Evolutionary conservation across 2,113 vertebrate genomes (phyloP).

Genomic region (Orthonyx spaldingii): DNA sequence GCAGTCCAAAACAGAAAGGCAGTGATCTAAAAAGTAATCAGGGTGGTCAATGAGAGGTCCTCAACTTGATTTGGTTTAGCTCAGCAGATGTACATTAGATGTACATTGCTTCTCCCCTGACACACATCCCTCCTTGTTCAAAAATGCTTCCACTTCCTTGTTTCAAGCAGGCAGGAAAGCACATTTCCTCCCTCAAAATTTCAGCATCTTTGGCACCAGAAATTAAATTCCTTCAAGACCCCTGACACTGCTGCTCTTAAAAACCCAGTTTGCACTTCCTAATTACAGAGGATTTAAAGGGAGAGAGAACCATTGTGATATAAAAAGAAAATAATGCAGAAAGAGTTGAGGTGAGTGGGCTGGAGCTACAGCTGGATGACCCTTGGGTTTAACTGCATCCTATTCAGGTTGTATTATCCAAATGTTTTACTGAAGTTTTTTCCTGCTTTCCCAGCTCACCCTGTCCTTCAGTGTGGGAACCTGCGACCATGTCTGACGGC

Average conservation of each 20-base stretch:
- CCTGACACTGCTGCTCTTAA: background rate
- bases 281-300: background rate
- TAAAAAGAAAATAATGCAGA: background rate
- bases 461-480: background rate
- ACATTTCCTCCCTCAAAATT: background rate
- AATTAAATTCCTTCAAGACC: background rate
- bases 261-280: background rate
- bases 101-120: background rate
- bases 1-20: background rate
- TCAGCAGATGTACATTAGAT: background rate
- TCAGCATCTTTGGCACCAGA: background rate
- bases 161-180: background rate
- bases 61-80: background rate
- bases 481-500: background rate
- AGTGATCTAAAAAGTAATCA: background rate
- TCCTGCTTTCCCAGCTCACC: background rate
- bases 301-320: background rate
- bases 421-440: background rate
- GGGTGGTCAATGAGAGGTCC: background rate
- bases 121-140: background rate
- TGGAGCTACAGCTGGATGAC: background rate
- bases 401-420: background rate
- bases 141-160: background rate
- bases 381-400: background rate
- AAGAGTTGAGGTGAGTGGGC: background rate